A percentile compares a stretch with the other conserved stretches of the same genome.
These are phyloP conservation scores for Drosophila lutescens DNA, from an alignment of 2,888 invertebrate genomes.

Conservation along the genomic window DNA sequence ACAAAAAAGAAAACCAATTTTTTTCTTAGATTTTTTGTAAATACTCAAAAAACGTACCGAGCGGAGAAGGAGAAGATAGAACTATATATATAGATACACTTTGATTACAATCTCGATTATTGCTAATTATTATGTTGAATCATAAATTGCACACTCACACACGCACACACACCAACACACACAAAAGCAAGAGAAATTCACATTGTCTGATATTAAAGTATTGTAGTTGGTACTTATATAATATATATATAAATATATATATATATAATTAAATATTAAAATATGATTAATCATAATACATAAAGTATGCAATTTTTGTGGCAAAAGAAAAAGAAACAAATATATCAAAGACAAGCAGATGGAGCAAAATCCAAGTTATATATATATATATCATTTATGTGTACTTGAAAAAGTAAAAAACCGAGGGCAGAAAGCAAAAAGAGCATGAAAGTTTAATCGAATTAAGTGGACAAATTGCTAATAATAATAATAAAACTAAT, in stretches of 20 bases:
- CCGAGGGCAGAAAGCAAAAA: conserved; percentile 27
- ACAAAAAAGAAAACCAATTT: conserved; percentile 37
- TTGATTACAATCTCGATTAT: conserved; percentile 51
- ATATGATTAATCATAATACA: conserved; percentile 55
- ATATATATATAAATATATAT: conserved; percentile 40
- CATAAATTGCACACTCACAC: conserved; percentile 18
- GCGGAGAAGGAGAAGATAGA: conserved; percentile 6
- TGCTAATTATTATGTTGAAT: conserved; percentile 66
- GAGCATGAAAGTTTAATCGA: conserved; percentile 67
- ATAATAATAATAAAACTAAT: conserved; percentile 61
- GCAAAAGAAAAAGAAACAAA: conserved; percentile 15
- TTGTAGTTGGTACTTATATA: conserved; percentile 71
- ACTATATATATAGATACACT: conserved; percentile 10
- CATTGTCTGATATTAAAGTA: conserved; percentile 76
- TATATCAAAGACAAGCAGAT: conserved; percentile 62
- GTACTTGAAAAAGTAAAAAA: conserved; percentile 70
- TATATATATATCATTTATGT: conserved; percentile 63
- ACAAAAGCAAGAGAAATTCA: conserved; percentile 31
- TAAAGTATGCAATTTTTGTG: conserved; percentile 47
- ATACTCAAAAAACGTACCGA: conserved; percentile 68
- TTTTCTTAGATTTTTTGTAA: conserved; percentile 77
- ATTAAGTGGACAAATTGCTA: conserved; percentile 76
- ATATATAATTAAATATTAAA: conserved; percentile 37
- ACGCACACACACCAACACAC: conserved; percentile 1
- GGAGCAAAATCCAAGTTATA: conserved; percentile 24